phyloP scores from a whole-genome alignment of 2,113 vertebrate species.

The Mus spicilegus region DNA sequence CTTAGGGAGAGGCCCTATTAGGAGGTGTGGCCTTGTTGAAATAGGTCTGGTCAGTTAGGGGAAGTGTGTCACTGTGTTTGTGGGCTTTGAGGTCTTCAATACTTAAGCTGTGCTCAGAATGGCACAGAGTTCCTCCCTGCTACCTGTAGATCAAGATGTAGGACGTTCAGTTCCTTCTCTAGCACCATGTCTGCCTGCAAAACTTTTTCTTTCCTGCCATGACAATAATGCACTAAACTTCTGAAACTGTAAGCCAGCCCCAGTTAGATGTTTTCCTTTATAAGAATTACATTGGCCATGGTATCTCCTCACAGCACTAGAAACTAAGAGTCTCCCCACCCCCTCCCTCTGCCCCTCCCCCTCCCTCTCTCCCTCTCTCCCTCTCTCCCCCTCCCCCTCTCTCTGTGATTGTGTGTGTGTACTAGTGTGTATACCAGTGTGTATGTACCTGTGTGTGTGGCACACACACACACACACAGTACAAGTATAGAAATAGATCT shows the following conservation, averaged over 20 bases:
- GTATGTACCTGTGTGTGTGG: too few relatives aligned
- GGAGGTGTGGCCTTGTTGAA: not conserved
- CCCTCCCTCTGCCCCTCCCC: too few relatives aligned
- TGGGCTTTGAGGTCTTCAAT: not conserved
- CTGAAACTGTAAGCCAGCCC: not conserved
- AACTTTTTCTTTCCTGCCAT: not conserved
- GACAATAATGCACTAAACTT: not conserved
- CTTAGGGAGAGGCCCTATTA: not conserved
- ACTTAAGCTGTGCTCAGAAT: not conserved
- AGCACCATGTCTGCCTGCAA: not conserved
- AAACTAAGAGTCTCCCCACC: too few relatives aligned
- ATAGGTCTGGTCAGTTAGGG: not conserved
- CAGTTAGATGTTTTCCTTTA: not conserved
- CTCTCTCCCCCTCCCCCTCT: too few relatives aligned
- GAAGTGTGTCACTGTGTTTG: not conserved
- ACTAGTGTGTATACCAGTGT: too few relatives aligned
- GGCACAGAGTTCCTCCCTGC: not conserved
- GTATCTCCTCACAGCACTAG: not conserved
- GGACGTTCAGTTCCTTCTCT: not conserved
- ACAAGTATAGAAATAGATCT: too few relatives aligned
- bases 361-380: too few relatives aligned
- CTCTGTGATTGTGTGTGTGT: too few relatives aligned
- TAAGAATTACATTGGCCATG: not conserved
- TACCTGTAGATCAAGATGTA: not conserved
- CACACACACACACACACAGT: too few relatives aligned